A percentile compares a stretch with the other conserved stretches of the same genome.
Evolutionary conservation across 2,888 invertebrate species (phyloP).

Genomic region (Ametastegia equiseti): DNA sequence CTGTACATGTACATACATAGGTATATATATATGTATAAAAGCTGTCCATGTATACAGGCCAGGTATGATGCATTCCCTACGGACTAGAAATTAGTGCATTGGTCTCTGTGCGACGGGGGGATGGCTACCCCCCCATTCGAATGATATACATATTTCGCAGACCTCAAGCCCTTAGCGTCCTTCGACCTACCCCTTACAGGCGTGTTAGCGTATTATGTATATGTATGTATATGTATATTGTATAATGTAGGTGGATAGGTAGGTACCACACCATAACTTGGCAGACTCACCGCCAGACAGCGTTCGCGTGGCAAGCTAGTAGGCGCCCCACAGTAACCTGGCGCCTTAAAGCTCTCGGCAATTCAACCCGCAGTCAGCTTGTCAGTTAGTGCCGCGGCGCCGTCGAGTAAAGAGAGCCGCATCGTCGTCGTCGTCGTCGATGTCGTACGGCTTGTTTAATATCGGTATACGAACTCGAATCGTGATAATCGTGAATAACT

Average conservation of each 20-base stretch:
- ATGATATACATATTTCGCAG: background rate
- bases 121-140: conserved; percentile 18
- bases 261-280: conserved; percentile 51
- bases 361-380: conserved; percentile 61
- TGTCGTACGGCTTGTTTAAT: conserved; percentile 12
- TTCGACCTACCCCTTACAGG: background rate
- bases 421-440: too few relatives aligned
- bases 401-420: conserved; percentile 61
- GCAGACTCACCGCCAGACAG: conserved; percentile 65
- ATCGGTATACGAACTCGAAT: background rate
- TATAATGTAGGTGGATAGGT: background rate
- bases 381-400: conserved; percentile 75
- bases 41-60: background rate
- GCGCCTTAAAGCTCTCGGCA: conserved; percentile 45
- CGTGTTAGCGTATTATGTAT: too few relatives aligned
- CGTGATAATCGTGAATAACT: background rate
- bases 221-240: background rate
- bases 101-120: too few relatives aligned
- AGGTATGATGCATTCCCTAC: conserved; percentile 53
- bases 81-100: conserved; percentile 66
- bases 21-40: background rate
- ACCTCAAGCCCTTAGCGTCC: background rate
- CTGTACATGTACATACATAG: background rate
- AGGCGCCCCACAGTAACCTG: conserved; percentile 50
- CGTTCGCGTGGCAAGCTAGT: conserved; percentile 55